phyloP scores from a whole-genome alignment of 1,140 invertebrate genomes.

The Pomacea maculata region DNA sequence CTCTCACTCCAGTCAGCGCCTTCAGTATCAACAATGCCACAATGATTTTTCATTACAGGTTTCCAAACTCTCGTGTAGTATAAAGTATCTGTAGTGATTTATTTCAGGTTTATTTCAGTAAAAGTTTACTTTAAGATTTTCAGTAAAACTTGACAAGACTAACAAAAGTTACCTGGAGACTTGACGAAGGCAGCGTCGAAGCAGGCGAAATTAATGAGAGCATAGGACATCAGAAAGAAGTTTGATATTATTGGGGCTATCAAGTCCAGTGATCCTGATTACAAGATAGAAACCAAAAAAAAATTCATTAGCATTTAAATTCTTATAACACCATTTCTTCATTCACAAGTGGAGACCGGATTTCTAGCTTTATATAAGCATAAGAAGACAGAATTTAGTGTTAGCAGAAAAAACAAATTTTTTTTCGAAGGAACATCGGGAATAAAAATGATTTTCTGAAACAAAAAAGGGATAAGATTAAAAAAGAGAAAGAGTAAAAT shows the following conservation, averaged over 20 bases:
- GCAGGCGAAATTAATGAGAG: conserved; percentile 95
- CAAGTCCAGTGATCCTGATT: conserved; percentile 79
- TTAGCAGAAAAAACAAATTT: not conserved
- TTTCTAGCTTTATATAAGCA: not conserved
- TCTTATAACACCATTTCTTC: too few species aligned
- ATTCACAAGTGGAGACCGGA: too few species aligned
- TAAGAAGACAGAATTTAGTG: not conserved
- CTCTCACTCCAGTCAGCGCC: too few species aligned
- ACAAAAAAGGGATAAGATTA: too few species aligned
- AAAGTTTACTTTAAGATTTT: too few species aligned
- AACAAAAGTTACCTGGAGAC: conserved; percentile 68
- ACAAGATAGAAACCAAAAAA: conserved; percentile 19
- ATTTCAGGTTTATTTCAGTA: too few species aligned
- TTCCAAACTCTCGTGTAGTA: too few species aligned
- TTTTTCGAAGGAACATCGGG: not conserved
- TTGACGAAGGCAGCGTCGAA: conserved; percentile 87
- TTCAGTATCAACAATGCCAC: too few species aligned
- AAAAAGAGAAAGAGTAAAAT: too few species aligned
- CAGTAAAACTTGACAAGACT: too few species aligned
- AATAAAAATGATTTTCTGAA: not conserved
- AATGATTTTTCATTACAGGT: too few species aligned
- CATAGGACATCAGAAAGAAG: conserved; percentile 95
- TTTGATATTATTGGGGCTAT: conserved; percentile 97
- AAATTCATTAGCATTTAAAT: not conserved
- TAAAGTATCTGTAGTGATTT: too few species aligned